phyloP scores from a whole-genome alignment of 2,888 invertebrate species.

The Diogma glabrata region DNA sequence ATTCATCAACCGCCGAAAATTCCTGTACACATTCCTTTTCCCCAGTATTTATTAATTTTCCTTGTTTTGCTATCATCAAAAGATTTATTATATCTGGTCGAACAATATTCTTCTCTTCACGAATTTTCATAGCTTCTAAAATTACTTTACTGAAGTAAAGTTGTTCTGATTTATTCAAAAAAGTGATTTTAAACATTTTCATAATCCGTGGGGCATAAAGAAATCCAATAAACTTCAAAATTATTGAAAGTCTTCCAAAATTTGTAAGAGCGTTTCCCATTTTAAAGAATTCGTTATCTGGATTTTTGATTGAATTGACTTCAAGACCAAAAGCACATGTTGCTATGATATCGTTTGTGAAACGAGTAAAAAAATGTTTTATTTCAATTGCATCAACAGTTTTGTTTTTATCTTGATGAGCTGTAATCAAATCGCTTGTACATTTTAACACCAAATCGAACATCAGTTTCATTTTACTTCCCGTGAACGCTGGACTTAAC shows the following conservation, averaged over 20 bases:
- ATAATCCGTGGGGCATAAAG: constrained; percentile 12
- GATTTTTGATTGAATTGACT: constrained; percentile 41
- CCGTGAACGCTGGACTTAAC: constrained; percentile 28
- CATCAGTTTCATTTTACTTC: constrained; percentile 29
- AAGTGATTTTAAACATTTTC: no score
- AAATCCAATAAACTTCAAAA: no score
- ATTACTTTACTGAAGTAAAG: no score
- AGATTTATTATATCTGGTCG: constrained; percentile 45
- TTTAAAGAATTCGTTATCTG: constrained; percentile 42
- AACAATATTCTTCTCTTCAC: constrained; percentile 37
- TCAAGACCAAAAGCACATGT: constrained; percentile 34
- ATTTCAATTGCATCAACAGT: constrained; percentile 18
- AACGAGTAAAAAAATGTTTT: constrained; percentile 24
- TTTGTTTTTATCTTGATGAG: constrained; percentile 21
- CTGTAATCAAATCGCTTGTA: not conserved
- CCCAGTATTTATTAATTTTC: constrained; percentile 23
- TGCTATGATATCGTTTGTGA: constrained; percentile 35
- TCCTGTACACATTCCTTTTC: no score
- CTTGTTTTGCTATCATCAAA: constrained; percentile 39
- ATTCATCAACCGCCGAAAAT: no score
- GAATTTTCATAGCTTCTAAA: constrained; percentile 37
- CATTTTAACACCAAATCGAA: constrained; percentile 15
- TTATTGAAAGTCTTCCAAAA: constrained; percentile 21
- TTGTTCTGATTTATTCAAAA: no score
- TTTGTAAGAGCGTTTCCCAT: constrained; percentile 36